Conservation (phyloP, 2,888 invertebrate genomes). For the Agonopterix heracliana region DNA sequence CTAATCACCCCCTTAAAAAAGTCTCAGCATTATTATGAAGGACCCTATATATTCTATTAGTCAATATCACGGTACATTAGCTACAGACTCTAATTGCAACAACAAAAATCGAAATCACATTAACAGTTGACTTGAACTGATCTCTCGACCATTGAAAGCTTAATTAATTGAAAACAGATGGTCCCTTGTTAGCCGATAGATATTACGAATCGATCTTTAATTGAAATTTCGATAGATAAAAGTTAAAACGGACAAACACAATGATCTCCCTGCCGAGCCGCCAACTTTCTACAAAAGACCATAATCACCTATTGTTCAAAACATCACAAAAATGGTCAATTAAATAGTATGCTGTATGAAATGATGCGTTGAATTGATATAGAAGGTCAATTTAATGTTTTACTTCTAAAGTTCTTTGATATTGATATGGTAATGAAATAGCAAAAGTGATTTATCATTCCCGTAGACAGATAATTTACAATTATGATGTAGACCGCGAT, state of each 20-base stretch:
- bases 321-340: constrained; percentile 50
- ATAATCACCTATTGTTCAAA: constrained; percentile 72
- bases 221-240: constrained; percentile 57
- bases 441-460: too few species aligned
- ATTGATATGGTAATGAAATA: too few species aligned
- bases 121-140: constrained; percentile 35
- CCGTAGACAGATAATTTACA: too few species aligned
- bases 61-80: not conserved
- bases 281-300: constrained; percentile 58
- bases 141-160: constrained; percentile 34
- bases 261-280: constrained; percentile 61
- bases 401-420: too few species aligned
- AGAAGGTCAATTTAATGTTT: not conserved
- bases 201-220: constrained; percentile 58
- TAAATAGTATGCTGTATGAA: constrained; percentile 25
- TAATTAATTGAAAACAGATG: constrained; percentile 73
- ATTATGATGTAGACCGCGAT: too few species aligned
- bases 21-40: too few species aligned
- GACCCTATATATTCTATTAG: not conserved
- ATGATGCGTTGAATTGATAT: not conserved
- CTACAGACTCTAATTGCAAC: constrained; percentile 7
- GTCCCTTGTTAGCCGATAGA: constrained; percentile 61
- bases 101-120: constrained; percentile 22
- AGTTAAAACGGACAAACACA: constrained; percentile 61
- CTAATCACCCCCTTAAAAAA: too few species aligned